Evolutionary conservation across 2,888 invertebrate genomes (phyloP).

Genomic region (Cataglyphis rosenhaueri): DNA sequence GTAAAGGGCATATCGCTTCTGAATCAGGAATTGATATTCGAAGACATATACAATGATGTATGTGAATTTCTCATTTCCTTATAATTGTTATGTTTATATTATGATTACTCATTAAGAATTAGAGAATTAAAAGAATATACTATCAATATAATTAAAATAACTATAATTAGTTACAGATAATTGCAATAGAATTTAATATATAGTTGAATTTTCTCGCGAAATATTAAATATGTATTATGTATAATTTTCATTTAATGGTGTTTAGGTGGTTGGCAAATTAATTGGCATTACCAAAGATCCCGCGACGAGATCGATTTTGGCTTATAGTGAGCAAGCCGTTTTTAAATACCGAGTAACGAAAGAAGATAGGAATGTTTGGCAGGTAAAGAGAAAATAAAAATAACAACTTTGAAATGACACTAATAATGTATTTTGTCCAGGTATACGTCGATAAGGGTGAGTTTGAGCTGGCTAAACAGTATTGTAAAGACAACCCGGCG

Average conservation of each 20-base stretch:
- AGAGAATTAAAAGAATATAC: slow-evolving; percentile 8
- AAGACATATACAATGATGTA: slow-evolving; percentile 92
- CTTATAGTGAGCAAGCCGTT: slow-evolving; percentile 93
- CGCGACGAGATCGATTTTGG: slow-evolving; percentile 93
- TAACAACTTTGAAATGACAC: background rate
- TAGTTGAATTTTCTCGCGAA: background rate
- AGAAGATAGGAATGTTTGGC: slow-evolving; percentile 96
- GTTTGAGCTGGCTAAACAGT: slow-evolving; percentile 94
- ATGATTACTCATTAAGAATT: background rate
- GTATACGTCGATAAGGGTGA: slow-evolving; percentile 94
- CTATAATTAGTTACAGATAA: slow-evolving; percentile 35
- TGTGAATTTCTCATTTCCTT: slow-evolving; percentile 57
- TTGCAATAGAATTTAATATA: background rate
- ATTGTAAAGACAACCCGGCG: slow-evolving; percentile 93
- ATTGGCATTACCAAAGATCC: slow-evolving; percentile 93
- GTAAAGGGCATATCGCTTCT: slow-evolving; percentile 94
- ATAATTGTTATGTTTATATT: slow-evolving; percentile 20
- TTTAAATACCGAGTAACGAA: slow-evolving; percentile 94
- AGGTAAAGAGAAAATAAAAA: slow-evolving; percentile 79
- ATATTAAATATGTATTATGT: slow-evolving; percentile 12
- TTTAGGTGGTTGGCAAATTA: slow-evolving; percentile 90
- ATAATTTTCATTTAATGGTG: background rate
- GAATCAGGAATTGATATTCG: slow-evolving; percentile 94
- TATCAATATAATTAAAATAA: slow-evolving; percentile 9
- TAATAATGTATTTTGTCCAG: slow-evolving; percentile 65